Conservation (phyloP, 2,888 invertebrate species). For the Brachypalpus laphriformis region DNA sequence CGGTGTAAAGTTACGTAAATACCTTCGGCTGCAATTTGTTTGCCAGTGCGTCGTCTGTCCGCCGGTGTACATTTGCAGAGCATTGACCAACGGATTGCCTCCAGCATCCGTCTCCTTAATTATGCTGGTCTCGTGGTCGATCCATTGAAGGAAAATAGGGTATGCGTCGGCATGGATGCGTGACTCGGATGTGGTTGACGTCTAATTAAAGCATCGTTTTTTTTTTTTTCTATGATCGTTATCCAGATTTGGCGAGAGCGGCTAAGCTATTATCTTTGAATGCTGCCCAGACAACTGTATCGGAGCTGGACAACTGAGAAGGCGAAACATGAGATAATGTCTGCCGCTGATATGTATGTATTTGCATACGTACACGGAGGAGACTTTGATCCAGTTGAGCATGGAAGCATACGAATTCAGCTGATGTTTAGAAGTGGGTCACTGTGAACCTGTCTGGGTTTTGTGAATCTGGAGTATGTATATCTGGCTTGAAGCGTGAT, state of each 20-base stretch:
- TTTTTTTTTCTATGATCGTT: background rate
- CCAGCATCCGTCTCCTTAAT: conserved; percentile 50
- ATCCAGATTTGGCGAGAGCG: conserved; percentile 1
- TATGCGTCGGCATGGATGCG: conserved; percentile 28
- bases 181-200: conserved; percentile 44
- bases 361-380: conserved; percentile 9
- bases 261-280: conserved; percentile 33
- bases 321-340: conserved; percentile 58
- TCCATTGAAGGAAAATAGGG: background rate
- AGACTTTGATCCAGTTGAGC: conserved; percentile 55
- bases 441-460: conserved; percentile 38
- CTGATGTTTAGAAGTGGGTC: conserved; percentile 32
- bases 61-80: conserved; percentile 35
- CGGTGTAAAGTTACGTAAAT: conserved; percentile 56
- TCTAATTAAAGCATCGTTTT: conserved; percentile 28
- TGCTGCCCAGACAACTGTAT: conserved; percentile 52
- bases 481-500: background rate
- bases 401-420: conserved; percentile 36
- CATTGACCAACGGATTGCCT: conserved; percentile 46
- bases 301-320: conserved; percentile 48
- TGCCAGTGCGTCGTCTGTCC: conserved; percentile 7
- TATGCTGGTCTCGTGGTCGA: conserved; percentile 34
- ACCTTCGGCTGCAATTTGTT: conserved; percentile 48
- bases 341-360: conserved; percentile 28
- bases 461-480: conserved; percentile 3